These are phyloP conservation scores for Calidris pygmaea DNA, from an alignment of 2,113 vertebrate genomes.

Conservation along the genomic window DNA sequence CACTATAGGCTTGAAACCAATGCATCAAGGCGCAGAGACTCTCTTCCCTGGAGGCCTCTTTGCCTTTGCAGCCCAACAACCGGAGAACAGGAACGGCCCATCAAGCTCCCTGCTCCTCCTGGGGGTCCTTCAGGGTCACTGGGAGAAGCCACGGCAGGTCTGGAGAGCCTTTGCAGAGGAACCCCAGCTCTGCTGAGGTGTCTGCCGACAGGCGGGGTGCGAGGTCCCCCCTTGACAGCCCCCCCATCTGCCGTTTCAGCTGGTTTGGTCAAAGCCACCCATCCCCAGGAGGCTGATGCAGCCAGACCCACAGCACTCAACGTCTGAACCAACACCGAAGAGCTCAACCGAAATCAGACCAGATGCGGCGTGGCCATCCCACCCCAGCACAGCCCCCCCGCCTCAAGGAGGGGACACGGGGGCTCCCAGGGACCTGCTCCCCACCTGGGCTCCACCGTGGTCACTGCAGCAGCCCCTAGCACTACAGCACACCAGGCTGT, in stretches of 20 bases:
- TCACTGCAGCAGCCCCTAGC: accelerated
- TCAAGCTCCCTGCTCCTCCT: neutral
- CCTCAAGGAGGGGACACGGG: neutral
- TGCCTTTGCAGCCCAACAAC: neutral
- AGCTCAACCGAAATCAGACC: neutral
- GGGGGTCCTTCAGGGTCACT: neutral
- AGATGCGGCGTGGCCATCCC: accelerated
- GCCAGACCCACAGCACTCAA: no score
- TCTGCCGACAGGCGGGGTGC: accelerated
- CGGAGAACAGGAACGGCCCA: accelerated
- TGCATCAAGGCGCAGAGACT: no score
- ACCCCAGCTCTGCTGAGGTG: neutral
- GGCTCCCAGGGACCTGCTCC: neutral
- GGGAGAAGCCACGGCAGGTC: neutral
- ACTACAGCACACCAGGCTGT: accelerated
- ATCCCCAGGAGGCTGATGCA: no score
- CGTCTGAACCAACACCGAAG: neutral
- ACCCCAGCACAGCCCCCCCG: neutral
- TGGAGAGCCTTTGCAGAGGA: neutral
- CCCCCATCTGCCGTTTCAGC: accelerated
- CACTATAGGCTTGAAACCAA: neutral
- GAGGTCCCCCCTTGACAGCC: accelerated
- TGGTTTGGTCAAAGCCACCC: neutral
- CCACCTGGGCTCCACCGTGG: accelerated
- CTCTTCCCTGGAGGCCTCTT: neutral